These are phyloP conservation scores for Forbesichthys papilliferus DNA, from an alignment of 2,113 vertebrate genomes.

Conservation along the genomic window DNA sequence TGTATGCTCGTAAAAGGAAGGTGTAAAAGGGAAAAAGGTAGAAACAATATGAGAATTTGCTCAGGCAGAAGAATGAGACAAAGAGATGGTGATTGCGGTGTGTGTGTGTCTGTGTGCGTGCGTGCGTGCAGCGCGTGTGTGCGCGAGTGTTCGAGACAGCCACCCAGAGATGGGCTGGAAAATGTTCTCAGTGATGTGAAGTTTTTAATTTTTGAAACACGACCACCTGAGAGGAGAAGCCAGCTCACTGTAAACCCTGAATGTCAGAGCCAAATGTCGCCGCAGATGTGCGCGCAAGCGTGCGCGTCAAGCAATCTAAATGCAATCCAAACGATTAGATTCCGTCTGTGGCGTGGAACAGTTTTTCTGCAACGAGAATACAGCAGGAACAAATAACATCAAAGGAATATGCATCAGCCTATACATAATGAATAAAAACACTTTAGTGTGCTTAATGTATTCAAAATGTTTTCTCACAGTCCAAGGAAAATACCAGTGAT, in stretches of 20 bases:
- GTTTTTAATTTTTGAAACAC: conserved; percentile 28
- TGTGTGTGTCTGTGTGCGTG: conserved; percentile 1
- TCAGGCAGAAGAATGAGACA: not conserved
- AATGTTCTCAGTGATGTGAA: conserved; percentile 48
- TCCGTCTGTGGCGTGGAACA: conserved; percentile 20
- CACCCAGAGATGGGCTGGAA: not conserved
- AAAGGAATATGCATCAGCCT: conserved; percentile 1
- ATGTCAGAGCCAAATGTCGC: conserved; percentile 59
- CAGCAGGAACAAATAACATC: conserved; percentile 9
- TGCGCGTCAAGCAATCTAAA: conserved; percentile 20
- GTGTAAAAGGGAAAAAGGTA: not conserved
- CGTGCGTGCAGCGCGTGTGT: not conserved
- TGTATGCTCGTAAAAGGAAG: not conserved
- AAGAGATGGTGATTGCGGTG: not conserved
- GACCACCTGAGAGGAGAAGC: conserved; percentile 32
- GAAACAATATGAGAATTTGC: not conserved
- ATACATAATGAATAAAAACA: conserved; percentile 43
- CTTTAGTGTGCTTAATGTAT: conserved; percentile 31
- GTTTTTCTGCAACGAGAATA: conserved; percentile 18
- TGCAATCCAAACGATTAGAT: conserved; percentile 21
- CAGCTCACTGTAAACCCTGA: conserved; percentile 24
- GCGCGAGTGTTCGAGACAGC: conserved; percentile 1
- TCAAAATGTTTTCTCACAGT: conserved; percentile 16
- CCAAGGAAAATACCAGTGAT: conserved; percentile 47
- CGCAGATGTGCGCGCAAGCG: not conserved